Base-by-base conservation (phyloP, 92 coral and sea anemone genomes). In the Porites evermanni region DNA sequence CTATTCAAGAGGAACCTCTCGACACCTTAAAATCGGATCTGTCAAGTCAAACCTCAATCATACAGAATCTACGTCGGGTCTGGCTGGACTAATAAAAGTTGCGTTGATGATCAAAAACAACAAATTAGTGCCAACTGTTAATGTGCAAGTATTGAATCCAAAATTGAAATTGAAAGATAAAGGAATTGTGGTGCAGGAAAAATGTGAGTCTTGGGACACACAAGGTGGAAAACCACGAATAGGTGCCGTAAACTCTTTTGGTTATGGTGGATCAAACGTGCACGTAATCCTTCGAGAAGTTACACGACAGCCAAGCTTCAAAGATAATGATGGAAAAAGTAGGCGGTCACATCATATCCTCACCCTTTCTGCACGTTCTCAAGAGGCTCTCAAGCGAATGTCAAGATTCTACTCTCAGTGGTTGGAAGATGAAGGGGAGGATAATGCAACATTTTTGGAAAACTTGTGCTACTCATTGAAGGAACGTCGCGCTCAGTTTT, bases 1-100 rank as follows among this genome's bases (percentile, higher is more conserved):
- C 1, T 93, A 95, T 83, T 74, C 93, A 58, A 75, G 70, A 81
- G 82, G 58, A 60, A 24, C 75, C 24, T 12, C 82, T 7, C 75
- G 92, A 77, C 74, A 78, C 12, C 79, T 95, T 47, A 91, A 92
- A 23, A 78, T 93, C 8, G 96, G 98, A 13, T 95, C 98, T 3
- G 95, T 95, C 1, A 95, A 93, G 72, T 95, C 98, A 17, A 95
- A 95, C 86, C 80, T 95, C 20, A 95, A 95, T 77, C 98, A 95
- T 72, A 95, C 98, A 2, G 98, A 95, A 74, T 93, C 95, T 12
- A 90, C 95, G 2, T 85, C 98, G 9, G 98, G 98, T 8, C 84
- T 93, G 47, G 96, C 98, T 23, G 98, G 98, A 29, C 53, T 95
- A 4, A 89, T 95, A 52, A 93, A 95, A 67, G 84, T 89, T 21